Evolutionary conservation across 2,113 vertebrate genomes (phyloP).

Genomic region (Perca fluviatilis): DNA sequence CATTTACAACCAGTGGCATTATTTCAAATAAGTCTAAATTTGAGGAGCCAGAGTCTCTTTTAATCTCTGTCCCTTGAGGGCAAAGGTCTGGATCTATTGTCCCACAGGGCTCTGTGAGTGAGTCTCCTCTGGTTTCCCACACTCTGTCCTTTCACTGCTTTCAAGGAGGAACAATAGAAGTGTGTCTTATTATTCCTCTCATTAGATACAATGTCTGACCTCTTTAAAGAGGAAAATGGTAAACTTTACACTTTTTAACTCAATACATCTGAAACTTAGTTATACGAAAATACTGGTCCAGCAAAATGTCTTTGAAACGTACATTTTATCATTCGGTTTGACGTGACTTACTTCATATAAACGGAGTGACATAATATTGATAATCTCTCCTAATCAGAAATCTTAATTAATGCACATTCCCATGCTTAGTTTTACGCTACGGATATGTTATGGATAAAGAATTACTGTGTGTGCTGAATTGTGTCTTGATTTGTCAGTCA

Average conservation of each 20-base stretch:
- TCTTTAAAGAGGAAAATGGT: neutral
- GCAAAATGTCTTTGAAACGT: neutral
- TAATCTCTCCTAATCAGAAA: no score
- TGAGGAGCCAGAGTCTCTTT: neutral
- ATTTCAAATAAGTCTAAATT: no score
- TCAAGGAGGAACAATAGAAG: slow-evolving; percentile 10
- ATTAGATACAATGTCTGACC: neutral
- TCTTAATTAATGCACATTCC: no score
- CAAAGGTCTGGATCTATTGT: slow-evolving; percentile 52
- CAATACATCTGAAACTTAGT: neutral
- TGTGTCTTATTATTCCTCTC: neutral
- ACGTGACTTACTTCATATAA: neutral
- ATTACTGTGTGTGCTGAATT: neutral
- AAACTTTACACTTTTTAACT: no score
- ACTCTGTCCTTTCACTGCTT: slow-evolving; percentile 38
- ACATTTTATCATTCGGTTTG: neutral
- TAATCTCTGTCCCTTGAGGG: neutral
- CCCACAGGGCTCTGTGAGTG: slow-evolving; percentile 54
- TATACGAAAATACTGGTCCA: neutral
- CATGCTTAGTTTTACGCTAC: no score
- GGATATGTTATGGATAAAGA: neutral
- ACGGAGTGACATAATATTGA: neutral
- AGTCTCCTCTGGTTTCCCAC: slow-evolving; percentile 24
- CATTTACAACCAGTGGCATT: no score
- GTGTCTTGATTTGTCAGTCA: neutral